These are phyloP conservation scores for Pitangus sulphuratus DNA, from an alignment of 2,797 vertebrate genomes.

Conservation along the genomic window DNA sequence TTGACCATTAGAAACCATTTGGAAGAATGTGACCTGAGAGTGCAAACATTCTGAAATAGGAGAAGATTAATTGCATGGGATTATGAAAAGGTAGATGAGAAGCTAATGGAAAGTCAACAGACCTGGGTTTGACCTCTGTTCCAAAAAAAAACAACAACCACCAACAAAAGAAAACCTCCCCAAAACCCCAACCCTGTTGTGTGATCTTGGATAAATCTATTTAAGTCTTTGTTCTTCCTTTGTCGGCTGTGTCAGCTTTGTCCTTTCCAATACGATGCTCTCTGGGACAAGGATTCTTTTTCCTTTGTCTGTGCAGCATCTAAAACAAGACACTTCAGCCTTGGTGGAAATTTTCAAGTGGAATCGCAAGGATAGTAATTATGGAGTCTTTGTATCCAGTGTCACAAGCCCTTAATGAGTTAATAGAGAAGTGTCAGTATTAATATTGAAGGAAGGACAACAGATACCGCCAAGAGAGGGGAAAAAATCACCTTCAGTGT, in stretches of 20 bases:
- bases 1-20: neutral
- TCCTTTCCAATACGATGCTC: neutral
- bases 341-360: conserved; percentile 35
- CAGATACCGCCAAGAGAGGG: neutral
- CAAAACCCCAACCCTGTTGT: fast-evolving
- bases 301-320: neutral
- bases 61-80: neutral
- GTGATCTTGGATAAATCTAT: neutral
- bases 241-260: neutral
- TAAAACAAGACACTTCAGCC: neutral
- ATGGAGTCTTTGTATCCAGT: conserved; percentile 54
- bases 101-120: neutral
- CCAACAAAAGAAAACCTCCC: neutral
- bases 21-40: neutral
- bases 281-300: neutral
- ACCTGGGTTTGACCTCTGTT: neutral
- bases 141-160: neutral
- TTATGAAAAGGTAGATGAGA: neutral
- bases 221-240: neutral
- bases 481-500: neutral
- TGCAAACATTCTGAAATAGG: neutral
- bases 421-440: conserved; percentile 56
- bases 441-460: conserved; percentile 43
- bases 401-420: conserved; percentile 43
- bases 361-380: conserved; percentile 59